These are phyloP conservation scores for Athene noctua DNA, from an alignment of 2,113 vertebrate genomes.

Conservation along the genomic window DNA sequence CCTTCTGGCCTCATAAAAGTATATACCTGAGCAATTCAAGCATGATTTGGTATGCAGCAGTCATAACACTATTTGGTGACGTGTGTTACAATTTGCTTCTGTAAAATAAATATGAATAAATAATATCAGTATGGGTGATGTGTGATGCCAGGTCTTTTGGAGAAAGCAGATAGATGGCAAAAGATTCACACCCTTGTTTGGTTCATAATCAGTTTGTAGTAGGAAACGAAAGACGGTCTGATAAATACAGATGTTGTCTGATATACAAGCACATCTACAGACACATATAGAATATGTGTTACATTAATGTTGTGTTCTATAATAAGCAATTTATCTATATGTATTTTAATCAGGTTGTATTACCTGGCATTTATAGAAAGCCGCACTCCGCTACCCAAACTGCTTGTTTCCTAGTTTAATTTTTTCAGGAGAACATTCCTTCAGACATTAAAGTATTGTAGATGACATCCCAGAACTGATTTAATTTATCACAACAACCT, in stretches of 20 bases:
- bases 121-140: background rate
- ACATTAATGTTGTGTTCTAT: background rate
- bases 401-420: background rate
- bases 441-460: background rate
- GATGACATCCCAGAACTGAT: background rate
- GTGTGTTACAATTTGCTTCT: background rate
- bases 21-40: background rate
- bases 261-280: background rate
- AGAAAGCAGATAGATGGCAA: background rate
- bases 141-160: background rate
- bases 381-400: background rate
- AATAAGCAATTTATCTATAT: background rate
- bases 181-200: background rate
- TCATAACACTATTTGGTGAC: background rate
- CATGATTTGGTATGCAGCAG: background rate
- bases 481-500: slow-evolving; percentile 43
- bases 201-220: background rate
- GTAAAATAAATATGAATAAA: background rate
- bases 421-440: background rate
- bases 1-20: background rate
- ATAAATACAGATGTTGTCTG: background rate
- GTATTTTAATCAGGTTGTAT: background rate
- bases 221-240: background rate
- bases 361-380: background rate
- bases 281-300: background rate